These are phyloP conservation scores for Macrotrachela quadricornifera DNA, from an alignment of 1,140 invertebrate species.

Conservation along the genomic window DNA sequence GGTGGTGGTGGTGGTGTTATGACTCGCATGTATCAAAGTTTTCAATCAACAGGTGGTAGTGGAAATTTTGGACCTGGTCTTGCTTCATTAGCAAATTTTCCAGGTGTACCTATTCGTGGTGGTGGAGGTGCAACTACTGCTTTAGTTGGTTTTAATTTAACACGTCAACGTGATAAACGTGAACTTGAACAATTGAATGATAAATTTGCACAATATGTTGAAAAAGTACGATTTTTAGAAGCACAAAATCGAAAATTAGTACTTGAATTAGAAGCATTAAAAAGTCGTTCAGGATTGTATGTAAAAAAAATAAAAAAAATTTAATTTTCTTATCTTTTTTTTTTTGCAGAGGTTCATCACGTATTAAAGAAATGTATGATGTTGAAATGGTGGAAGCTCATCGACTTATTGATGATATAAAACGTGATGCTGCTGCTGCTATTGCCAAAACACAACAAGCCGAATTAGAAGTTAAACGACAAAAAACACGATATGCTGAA, in stretches of 20 bases:
- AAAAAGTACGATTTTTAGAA: constrained; percentile 34
- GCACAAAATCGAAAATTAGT: constrained; percentile 31
- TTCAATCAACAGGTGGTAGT: background rate
- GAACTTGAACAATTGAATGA: constrained; percentile 34
- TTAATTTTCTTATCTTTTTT: too few relatives aligned
- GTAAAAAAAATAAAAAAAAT: background rate
- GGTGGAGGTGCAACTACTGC: background rate
- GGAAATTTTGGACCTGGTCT: background rate
- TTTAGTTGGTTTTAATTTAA: background rate
- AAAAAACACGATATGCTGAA: constrained; percentile 18
- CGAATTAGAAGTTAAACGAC: constrained; percentile 3
- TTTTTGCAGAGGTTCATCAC: constrained; percentile 12
- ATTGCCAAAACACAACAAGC: constrained; percentile 2
- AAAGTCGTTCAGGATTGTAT: background rate
- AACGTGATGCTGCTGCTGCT: constrained; percentile 11
- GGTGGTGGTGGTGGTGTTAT: background rate
- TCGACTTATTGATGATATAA: constrained; percentile 11
- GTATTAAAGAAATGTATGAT: constrained; percentile 24
- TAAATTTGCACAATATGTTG: constrained; percentile 33
- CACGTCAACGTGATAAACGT: constrained; percentile 24
- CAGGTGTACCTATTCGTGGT: background rate
- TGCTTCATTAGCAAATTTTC: background rate
- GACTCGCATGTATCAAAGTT: background rate
- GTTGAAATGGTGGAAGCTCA: constrained; percentile 14
- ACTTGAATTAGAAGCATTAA: background rate